These are phyloP conservation scores for Operophtera brumata DNA, from an alignment of 2,888 invertebrate genomes.

Conservation along the genomic window DNA sequence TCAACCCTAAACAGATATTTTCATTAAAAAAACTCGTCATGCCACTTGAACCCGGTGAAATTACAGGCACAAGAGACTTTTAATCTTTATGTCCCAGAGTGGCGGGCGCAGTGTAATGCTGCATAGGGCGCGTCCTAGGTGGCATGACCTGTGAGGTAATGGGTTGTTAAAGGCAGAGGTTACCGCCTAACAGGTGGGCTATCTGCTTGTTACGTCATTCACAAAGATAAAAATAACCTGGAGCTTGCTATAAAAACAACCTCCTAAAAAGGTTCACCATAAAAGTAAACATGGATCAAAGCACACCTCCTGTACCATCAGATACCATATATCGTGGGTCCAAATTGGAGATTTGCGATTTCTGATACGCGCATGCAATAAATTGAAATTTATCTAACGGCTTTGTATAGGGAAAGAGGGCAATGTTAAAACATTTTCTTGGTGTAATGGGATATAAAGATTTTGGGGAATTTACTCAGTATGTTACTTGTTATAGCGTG, in stretches of 20 bases:
- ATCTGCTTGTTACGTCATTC: too few relatives aligned
- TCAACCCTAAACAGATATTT: too few relatives aligned
- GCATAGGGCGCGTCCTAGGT: too few relatives aligned
- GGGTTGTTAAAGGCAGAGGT: too few relatives aligned
- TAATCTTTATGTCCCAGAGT: too few relatives aligned
- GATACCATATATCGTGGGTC: constrained; percentile 17
- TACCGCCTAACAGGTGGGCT: too few relatives aligned
- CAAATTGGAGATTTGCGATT: constrained; percentile 27
- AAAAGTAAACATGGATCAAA: constrained; percentile 20
- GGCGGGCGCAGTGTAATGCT: too few relatives aligned
- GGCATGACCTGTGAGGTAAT: too few relatives aligned
- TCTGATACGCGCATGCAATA: constrained; percentile 21
- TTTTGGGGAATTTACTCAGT: constrained; percentile 9
- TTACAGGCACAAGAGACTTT: too few relatives aligned
- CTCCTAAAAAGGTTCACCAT: constrained; percentile 1
- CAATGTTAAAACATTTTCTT: constrained; percentile 16
- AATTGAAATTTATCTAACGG: constrained; percentile 30
- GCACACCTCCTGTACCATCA: constrained; percentile 13
- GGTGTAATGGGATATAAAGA: constrained; percentile 12
- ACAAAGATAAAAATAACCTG: too few relatives aligned
- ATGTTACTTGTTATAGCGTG: not conserved
- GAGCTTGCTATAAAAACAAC: not conserved
- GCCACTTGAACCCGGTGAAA: too few relatives aligned
- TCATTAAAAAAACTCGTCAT: too few relatives aligned
- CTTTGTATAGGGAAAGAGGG: constrained; percentile 20